Percentiles rank a stretch among this genome's conserved stretches.
Conservation (phyloP, 2,888 invertebrate genomes). For the Exephanes ischioxanthus region DNA sequence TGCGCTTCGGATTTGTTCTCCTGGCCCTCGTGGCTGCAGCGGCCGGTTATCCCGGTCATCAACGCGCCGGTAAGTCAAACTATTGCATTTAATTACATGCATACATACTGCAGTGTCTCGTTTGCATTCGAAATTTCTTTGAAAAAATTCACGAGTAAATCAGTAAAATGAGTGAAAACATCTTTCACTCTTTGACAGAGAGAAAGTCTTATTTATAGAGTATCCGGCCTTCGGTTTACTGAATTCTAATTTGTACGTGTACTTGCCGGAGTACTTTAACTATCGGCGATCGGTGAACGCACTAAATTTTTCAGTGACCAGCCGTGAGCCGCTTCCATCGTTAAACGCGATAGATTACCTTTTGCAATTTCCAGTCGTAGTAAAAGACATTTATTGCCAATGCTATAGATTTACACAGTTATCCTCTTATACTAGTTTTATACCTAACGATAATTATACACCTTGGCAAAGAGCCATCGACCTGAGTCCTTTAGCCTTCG, state of each 20-base stretch:
- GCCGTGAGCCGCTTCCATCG: not conserved
- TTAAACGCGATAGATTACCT: not conserved
- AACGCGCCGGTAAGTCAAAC: constrained; percentile 80
- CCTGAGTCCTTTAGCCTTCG: no score
- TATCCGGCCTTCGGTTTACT: not conserved
- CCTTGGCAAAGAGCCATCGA: no score
- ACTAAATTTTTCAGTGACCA: not conserved
- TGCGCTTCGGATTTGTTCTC: constrained; percentile 81
- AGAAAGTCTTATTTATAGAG: not conserved
- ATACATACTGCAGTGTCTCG: not conserved
- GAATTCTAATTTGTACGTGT: not conserved
- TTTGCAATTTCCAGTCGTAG: not conserved
- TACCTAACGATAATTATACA: no score
- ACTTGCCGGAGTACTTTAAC: not conserved
- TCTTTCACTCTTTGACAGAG: not conserved
- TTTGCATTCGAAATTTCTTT: not conserved
- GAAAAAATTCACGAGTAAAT: not conserved
- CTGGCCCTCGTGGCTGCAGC: constrained; percentile 81
- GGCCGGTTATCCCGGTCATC: constrained; percentile 76
- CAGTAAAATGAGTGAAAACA: not conserved
- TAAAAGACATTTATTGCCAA: no score
- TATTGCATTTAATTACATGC: not conserved
- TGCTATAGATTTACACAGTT: no score
- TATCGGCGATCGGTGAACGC: not conserved
- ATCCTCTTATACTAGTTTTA: no score